phyloP scores from a whole-genome alignment of 2,113 vertebrate genomes.

The Misgurnus anguillicaudatus region DNA sequence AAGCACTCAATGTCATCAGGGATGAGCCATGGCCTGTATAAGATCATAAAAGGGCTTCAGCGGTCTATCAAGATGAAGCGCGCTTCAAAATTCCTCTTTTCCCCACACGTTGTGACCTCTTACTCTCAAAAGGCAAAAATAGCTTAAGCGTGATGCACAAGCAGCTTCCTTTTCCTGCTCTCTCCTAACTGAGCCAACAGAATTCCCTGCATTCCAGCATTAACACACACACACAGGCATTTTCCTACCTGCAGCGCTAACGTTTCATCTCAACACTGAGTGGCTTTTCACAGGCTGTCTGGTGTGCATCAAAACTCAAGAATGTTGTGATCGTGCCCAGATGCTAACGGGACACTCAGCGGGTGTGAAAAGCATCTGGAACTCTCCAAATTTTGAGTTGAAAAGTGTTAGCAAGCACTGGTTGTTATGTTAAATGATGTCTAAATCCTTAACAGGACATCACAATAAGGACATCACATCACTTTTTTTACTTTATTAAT shows the following conservation, averaged over 20 bases:
- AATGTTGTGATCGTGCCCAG: constrained; percentile 16
- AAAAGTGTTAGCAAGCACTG: background rate
- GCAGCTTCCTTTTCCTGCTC: constrained; percentile 73
- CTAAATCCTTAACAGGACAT: too few relatives aligned
- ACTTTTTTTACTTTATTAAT: too few relatives aligned
- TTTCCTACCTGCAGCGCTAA: constrained; percentile 35
- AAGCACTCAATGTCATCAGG: background rate
- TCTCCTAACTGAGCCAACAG: constrained; percentile 58
- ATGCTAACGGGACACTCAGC: background rate
- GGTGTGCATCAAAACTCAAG: constrained; percentile 34
- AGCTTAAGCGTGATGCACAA: constrained; percentile 68
- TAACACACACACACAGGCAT: constrained; percentile 23
- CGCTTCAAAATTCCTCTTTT: constrained; percentile 67
- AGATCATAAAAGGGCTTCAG: constrained; percentile 56
- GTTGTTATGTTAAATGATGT: too few relatives aligned
- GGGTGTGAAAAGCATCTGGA: background rate
- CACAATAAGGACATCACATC: too few relatives aligned
- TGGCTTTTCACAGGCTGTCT: constrained; percentile 29
- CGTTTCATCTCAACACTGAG: constrained; percentile 30
- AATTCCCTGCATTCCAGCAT: constrained; percentile 59
- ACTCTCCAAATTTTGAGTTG: background rate
- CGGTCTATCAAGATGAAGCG: constrained; percentile 58
- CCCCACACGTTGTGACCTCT: constrained; percentile 63
- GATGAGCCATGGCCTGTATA: background rate
- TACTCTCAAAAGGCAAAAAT: constrained; percentile 77